Evolutionary conservation across 2,113 vertebrate species (phyloP), one percentile per base, ranked within the genome.

Genomic region (Piprites chloris): DNA sequence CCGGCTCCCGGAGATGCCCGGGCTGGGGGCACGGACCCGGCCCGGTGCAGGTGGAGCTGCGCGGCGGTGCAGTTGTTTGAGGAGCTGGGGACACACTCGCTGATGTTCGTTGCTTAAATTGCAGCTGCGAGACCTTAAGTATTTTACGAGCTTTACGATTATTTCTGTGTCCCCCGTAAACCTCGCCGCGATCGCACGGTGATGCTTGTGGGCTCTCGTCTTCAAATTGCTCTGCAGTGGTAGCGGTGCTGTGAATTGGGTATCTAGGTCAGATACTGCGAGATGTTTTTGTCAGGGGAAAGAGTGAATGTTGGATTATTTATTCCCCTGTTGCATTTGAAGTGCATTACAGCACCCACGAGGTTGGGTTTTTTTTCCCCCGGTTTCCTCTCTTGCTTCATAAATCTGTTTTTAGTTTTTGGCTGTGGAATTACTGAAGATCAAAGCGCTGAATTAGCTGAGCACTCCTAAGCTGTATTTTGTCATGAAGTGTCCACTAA

Each of bases 261-360:
- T 71, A 92, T 94, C 90, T 79, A 91, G 91, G 86, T 91, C 96
- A 82, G 79, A 59, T 61, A 37, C 72, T 28, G 68, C 27, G 11
- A 55, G 77, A 17, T 93, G 41, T 56, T 87, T 87, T 67, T 81
- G 73, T 79, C 37, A 27, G 56, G 52, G 55, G 55, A 37, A 79
- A 73, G 87, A 91, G 61, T 50, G 87, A 72, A 68, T 19, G 63
- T 47, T 53, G 9, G 53, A 16, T 89, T 86, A 33, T 63, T 75
- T 89, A 73, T 82, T n/a, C 41, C 56, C 19, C 24, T 47, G 10
- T 20, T 61, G 28, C 55, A 42, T 82, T 50, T 74, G 73, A 95
- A 69, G 67, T 87, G 93, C 55, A 49, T 65, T 83, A 83, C 87
- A 95, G 79, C 68, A 89, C 68, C 75, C 83, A 37, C 37, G 58